Evolutionary conservation across 2,888 invertebrate species (phyloP), one percentile per base, ranked within the genome.

Genomic region (Polymixis lichenea): DNA sequence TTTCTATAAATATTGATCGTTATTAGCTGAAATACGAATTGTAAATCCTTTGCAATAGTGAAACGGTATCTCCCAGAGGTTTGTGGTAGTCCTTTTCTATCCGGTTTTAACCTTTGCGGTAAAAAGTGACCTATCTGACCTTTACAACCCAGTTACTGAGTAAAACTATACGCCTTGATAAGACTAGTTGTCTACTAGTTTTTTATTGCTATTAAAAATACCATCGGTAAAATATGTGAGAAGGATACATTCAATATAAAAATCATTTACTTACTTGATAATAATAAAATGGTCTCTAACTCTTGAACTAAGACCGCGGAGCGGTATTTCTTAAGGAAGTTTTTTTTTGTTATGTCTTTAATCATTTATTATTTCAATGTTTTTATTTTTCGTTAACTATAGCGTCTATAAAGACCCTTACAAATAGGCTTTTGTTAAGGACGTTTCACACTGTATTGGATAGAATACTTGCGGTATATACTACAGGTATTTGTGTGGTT

Each of bases 391-490:
- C n/a, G 17, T 61, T 61, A 22, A 43, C 28, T 49, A 61, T 62
- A 65, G 64, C 49, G 51, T 77, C 62, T 77, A 11, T 55, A 32
- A 32, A 11, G 15, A 66, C 62, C 15, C 43, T 58, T 69, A 60
- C 32, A 28, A 53, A 71, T 75, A 82, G 60, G 55, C n/a, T 74
- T 73, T 28, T 67, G 2, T 67, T 62, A 68, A 56, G 55, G 62
- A 6, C 32, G 9, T 25, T 15, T n/a, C 49, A 81, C 73, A 77
- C 74, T 75, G 83, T 83, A 74, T 81, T 46, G 43, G 11, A 53
- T 1, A 28, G 53, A 72, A 61, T 69, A 61, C n/a, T 65, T 38
- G 32, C 19, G n/a, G 32, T 51, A 32, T 25, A 28, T 28, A 17
- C 15, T 43, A 13, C 43, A 51, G 2, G 11, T 17, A 17, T 62